phyloP scores from a whole-genome alignment of 2,113 vertebrate genomes.

The Carassius auratus region DNA sequence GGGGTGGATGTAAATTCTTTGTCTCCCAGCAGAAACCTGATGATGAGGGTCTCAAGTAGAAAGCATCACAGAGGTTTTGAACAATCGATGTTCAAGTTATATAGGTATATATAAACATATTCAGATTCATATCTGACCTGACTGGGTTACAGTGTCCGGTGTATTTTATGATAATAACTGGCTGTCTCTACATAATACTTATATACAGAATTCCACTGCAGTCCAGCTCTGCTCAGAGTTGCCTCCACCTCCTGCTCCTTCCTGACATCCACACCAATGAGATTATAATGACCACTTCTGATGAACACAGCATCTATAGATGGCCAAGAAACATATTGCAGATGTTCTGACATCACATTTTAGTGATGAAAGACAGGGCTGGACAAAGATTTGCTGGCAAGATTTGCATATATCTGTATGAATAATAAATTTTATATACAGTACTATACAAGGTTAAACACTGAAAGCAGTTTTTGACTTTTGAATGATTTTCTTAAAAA shows the following conservation, averaged over 20 bases:
- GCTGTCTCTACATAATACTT: background rate
- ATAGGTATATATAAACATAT: background rate
- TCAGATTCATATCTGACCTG: background rate
- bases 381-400: background rate
- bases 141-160: background rate
- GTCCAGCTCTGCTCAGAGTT: conserved; percentile 72
- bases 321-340: background rate
- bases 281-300: conserved; percentile 75
- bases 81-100: too few relatives aligned
- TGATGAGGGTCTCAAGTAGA: conserved; percentile 69
- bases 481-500: too few relatives aligned
- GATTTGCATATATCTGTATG: background rate
- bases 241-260: conserved; percentile 74
- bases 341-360: background rate
- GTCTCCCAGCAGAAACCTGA: conserved; percentile 84
- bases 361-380: background rate
- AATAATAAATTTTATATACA: background rate
- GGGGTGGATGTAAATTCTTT: conserved; percentile 74
- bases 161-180: background rate
- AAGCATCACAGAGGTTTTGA: conserved; percentile 71
- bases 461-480: too few relatives aligned
- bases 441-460: background rate
- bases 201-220: conserved; percentile 62
- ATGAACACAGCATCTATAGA: conserved; percentile 61
- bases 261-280: conserved; percentile 86